phyloP scores from a whole-genome alignment of 2,113 vertebrate genomes.

The Tursiops truncatus region DNA sequence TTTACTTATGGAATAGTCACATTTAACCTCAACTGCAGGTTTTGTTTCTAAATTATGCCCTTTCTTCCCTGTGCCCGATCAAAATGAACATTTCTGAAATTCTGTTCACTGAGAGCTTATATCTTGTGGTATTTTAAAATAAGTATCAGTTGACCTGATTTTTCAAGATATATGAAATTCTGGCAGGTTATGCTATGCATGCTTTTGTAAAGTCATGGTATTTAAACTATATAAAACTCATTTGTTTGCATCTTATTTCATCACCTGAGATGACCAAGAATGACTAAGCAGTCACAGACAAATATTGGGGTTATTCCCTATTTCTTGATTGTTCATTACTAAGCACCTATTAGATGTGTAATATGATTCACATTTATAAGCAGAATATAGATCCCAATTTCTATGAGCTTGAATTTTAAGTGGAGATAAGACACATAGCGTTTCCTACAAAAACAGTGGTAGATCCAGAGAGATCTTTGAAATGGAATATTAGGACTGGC shows the following conservation, averaged over 20 bases:
- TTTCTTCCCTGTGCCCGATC: conserved; percentile 19
- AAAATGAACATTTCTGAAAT: conserved; percentile 52
- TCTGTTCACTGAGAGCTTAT: conserved; percentile 19
- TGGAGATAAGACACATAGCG: background rate
- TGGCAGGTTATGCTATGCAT: background rate
- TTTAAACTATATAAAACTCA: background rate
- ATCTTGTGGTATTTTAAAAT: conserved; percentile 51
- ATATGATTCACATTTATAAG: background rate
- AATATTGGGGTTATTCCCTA: background rate
- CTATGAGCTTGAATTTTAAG: background rate
- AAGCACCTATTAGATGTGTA: background rate
- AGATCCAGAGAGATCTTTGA: background rate
- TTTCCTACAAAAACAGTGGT: background rate
- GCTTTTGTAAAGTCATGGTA: background rate
- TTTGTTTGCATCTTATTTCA: background rate
- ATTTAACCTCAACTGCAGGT: conserved; percentile 46
- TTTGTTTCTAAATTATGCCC: conserved; percentile 49
- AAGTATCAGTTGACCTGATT: conserved; percentile 67
- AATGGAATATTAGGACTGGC: background rate
- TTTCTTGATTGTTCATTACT: background rate
- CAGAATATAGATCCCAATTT: background rate
- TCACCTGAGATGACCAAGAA: background rate
- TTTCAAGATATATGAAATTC: conserved; percentile 37
- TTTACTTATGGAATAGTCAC: conserved; percentile 47
- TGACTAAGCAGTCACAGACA: background rate